Conservation (phyloP, 2,888 invertebrate genomes). For the Rhagophthalmus giganteus region DNA sequence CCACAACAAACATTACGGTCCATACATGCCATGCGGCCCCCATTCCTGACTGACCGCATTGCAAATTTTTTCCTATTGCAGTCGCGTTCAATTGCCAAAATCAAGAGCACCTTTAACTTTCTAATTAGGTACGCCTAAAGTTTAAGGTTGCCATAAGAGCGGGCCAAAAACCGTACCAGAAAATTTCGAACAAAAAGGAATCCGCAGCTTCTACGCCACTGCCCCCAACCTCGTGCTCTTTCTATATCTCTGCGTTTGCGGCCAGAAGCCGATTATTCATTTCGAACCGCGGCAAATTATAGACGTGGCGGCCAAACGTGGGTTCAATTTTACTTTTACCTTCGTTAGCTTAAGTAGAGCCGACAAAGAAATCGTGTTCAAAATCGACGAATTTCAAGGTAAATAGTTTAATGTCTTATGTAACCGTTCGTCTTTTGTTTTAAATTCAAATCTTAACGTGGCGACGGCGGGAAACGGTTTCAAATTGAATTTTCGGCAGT, state of each 20-base stretch:
- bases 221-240: constrained; percentile 8
- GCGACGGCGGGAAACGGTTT: too few relatives aligned
- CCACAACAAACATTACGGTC: too few relatives aligned
- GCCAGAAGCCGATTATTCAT: constrained; percentile 36
- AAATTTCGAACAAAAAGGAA: too few relatives aligned
- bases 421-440: background rate
- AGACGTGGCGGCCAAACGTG: constrained; percentile 41
- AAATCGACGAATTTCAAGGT: constrained; percentile 32
- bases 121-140: too few relatives aligned
- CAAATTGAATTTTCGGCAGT: too few relatives aligned
- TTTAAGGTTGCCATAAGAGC: too few relatives aligned
- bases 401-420: constrained; percentile 25
- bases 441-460: background rate
- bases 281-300: constrained; percentile 42
- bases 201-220: constrained; percentile 17
- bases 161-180: too few relatives aligned
- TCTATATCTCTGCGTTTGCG: constrained; percentile 12
- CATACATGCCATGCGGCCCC: too few relatives aligned
- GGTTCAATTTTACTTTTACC: constrained; percentile 47
- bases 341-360: constrained; percentile 35
- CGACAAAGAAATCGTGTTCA: constrained; percentile 28
- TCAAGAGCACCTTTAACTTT: too few relatives aligned
- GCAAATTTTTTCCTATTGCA: too few relatives aligned
- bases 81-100: too few relatives aligned
- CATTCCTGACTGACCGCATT: too few relatives aligned